These are phyloP conservation scores for Lagocephalus sceleratus DNA, from an alignment of 2,797 vertebrate species.

Conservation along the genomic window DNA sequence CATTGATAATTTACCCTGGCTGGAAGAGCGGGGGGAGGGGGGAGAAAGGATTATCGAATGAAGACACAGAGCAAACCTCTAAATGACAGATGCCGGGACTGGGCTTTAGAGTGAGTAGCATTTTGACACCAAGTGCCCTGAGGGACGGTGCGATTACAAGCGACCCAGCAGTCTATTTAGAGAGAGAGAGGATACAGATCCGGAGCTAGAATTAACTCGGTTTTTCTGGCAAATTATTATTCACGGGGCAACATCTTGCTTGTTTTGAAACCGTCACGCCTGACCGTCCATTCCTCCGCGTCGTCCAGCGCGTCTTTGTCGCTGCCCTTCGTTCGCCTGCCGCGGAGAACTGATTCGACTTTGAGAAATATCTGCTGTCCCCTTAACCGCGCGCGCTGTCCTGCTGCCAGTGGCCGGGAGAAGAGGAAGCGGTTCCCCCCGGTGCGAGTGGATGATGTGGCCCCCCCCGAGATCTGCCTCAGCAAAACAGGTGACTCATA, in stretches of 20 bases:
- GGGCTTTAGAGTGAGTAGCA: conserved; percentile 39
- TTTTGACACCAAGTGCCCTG: conserved; percentile 45
- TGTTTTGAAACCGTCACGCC: too few relatives aligned
- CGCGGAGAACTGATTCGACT: conserved; percentile 55
- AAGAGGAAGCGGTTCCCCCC: conserved; percentile 51
- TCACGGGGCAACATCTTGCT: too few relatives aligned
- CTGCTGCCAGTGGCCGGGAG: conserved; percentile 45
- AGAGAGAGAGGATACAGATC: conserved; percentile 1
- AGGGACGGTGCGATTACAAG: conserved; percentile 50
- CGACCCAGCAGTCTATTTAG: conserved; percentile 19
- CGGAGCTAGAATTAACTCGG: neutral
- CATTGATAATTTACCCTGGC: conserved; percentile 47
- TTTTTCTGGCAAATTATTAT: too few relatives aligned
- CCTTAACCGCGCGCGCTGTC: conserved; percentile 32
- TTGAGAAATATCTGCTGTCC: conserved; percentile 54
- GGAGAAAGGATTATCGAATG: conserved; percentile 39
- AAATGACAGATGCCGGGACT: conserved; percentile 45
- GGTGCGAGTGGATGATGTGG: conserved; percentile 64
- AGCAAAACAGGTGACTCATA: conserved; percentile 68
- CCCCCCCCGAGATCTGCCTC: conserved; percentile 60
- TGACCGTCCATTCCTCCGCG: too few relatives aligned
- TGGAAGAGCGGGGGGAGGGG: conserved; percentile 41
- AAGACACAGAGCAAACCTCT: conserved; percentile 42
- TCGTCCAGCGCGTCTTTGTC: conserved; percentile 35
- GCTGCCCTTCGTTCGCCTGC: conserved; percentile 35